Conservation (phyloP, 2,888 invertebrate genomes). For the Ptilodon capucinus region DNA sequence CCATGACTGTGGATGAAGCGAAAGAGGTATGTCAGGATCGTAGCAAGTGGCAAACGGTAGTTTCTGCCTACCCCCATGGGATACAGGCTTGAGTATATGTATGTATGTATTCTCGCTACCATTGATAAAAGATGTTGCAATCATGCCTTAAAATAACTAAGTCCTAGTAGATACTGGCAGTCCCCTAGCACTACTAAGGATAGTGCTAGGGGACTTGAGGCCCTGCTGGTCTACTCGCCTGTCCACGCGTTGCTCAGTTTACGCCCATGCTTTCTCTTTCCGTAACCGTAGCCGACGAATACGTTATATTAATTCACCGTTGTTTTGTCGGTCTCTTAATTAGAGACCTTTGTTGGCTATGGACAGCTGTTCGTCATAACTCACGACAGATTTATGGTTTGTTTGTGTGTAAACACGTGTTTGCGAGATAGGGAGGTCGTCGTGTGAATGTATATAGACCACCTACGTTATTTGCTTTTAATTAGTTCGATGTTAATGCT, state of each 20-base stretch:
- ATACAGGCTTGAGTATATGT: too few species aligned
- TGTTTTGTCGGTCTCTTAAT: constrained; percentile 24
- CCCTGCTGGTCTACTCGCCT: constrained; percentile 13
- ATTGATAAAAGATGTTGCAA: too few species aligned
- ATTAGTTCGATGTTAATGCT: background rate
- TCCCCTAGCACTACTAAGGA: too few species aligned
- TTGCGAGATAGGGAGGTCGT: background rate
- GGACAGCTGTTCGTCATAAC: constrained; percentile 12
- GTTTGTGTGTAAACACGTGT: constrained; percentile 12
- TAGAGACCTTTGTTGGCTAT: constrained; percentile 24
- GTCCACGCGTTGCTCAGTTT: constrained; percentile 21
- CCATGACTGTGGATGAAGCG: too few species aligned
- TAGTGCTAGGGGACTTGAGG: too few species aligned
- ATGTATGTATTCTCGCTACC: too few species aligned
- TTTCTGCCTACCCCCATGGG: too few species aligned
- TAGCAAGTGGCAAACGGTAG: too few species aligned
- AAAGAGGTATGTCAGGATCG: too few species aligned
- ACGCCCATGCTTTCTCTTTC: constrained; percentile 36
- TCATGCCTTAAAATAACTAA: too few species aligned
- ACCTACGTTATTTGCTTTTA: constrained; percentile 3
- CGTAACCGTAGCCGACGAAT: constrained; percentile 25
- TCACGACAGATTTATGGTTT: constrained; percentile 22
- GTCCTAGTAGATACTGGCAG: too few species aligned
- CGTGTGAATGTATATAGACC: constrained; percentile 5
- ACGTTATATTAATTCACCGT: constrained; percentile 32